Conservation (phyloP, 2,797 vertebrate species). For the Oreochromis mossambicus region DNA sequence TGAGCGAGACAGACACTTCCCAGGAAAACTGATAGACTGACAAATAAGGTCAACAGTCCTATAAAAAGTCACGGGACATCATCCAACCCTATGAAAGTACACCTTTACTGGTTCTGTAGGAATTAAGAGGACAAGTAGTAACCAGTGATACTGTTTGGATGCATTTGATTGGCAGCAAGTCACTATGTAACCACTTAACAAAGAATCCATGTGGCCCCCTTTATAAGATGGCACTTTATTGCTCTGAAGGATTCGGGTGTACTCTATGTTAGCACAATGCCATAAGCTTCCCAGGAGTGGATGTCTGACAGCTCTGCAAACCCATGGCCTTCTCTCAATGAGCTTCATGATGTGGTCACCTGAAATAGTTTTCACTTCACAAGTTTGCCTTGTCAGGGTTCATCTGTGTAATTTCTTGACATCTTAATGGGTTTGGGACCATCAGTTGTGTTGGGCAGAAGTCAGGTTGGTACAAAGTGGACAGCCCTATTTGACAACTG, state of each 20-base stretch:
- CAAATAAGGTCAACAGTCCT: background rate
- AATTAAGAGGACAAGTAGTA: background rate
- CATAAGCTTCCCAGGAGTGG: background rate
- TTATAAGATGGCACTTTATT: background rate
- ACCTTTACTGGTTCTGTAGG: background rate
- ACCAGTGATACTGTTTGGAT: background rate
- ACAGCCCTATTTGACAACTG: background rate
- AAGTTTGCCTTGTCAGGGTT: background rate
- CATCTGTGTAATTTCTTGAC: background rate
- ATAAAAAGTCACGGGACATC: background rate
- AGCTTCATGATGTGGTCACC: background rate
- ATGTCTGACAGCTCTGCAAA: background rate
- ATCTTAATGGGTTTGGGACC: rapidly evolving
- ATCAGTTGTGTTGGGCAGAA: background rate
- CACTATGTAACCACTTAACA: background rate
- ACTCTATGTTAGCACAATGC: background rate
- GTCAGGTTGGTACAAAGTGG: background rate
- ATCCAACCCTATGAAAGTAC: background rate
- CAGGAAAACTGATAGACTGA: background rate
- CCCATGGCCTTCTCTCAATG: background rate
- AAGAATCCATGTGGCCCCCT: background rate
- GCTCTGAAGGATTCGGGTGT: background rate
- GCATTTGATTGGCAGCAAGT: background rate
- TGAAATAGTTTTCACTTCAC: background rate
- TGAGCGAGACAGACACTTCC: background rate